Evolutionary conservation across 37 sponge, comb jelly and placozoan genomes (phyloP), one percentile per base, ranked within the genome.

Genomic region (Tethya wilhelma): DNA sequence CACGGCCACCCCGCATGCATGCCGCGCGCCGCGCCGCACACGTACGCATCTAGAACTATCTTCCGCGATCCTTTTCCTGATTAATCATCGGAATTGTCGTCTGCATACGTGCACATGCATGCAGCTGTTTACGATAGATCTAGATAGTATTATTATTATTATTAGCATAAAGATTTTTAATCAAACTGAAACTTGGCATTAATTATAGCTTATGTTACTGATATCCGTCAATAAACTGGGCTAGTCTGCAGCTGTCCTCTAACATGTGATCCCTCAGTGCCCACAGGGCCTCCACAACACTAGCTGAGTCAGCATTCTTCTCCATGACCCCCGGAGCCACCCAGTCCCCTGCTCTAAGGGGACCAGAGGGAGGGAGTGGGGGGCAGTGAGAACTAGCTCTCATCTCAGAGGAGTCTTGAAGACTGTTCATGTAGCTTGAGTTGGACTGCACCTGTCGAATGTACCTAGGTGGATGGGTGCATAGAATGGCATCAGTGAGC

Each of bases 201-300:
- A n/a, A n/a, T n/a, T n/a, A n/a, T n/a, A n/a, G n/a, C n/a, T n/a
- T n/a, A n/a, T n/a, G n/a, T n/a, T n/a, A n/a, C n/a, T n/a, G n/a
- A n/a, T n/a, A n/a, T n/a, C n/a, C n/a, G n/a, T n/a, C n/a, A n/a
- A n/a, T n/a, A n/a, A n/a, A n/a, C n/a, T n/a, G n/a, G n/a, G n/a
- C n/a, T 38, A 69, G n/a, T 36, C 73, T 86, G 40, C 22, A 22
- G 28, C 79, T 71, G 31, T 86, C 86, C 38, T 56, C 33, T 2
- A 78, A 20, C 56, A 86, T 45, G 64, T 86, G 79, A 57, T 86
- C 86, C 12, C 86, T 78, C 42, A 86, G 40, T 17, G 64, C 58
- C 73, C 72, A 78, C 40, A 86, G 79, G 38, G 86, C 86, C 49
- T 86, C 79, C 32, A 44, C 30, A n/a, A 79, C 23, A 64, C 73